Base-by-base conservation (phyloP, 1,140 invertebrate genomes). In the Bombus soroeensis region DNA sequence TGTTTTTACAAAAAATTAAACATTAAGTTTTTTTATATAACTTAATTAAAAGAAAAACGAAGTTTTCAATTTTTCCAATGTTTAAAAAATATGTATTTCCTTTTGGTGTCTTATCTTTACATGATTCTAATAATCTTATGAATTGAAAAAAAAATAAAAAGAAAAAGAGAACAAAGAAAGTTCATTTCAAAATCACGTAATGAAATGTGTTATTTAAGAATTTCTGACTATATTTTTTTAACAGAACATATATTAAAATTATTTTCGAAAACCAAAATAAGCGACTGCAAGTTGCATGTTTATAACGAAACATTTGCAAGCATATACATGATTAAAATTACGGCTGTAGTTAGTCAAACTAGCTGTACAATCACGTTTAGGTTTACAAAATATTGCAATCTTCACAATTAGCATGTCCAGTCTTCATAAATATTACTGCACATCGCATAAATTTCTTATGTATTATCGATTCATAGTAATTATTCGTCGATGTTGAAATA, bases 381-480 rank as follows among this genome's bases (percentile, higher is more conserved):
- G 74, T 89, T 89, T 89, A 89, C 80, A 89, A 89, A 89, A 66
- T 72, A 89, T 71, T 74, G 64, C 57, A 62, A 86, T 76, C 53
- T 37, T 77, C 72, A 43, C 39, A 83, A 81, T 59, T 89, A 66
- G 73, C 32, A 57, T 77, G 32, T 76, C 70, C 84, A 89, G 70
- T 82, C 76, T 83, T 83, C 75, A 2, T 89, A 34, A 59, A 73
- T 80, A 70, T 74, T 57, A 83, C 66, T 83, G 72, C 47, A 66
- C 43, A 25, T 79, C 37, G 68, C 32, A 62, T 64, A 75, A 28
- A 10, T 79, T 83, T 83, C 4, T 68, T 70, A 62, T 32, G n/a
- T 47, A 81, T 74, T 87, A 39, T 62, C 74, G 12, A 64, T 43
- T 81, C 37, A 73, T 62, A 79, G 66, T 57, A 74, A 64, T 81